Conservation (phyloP, 2,888 invertebrate genomes). For the Apodemia duryi region DNA sequence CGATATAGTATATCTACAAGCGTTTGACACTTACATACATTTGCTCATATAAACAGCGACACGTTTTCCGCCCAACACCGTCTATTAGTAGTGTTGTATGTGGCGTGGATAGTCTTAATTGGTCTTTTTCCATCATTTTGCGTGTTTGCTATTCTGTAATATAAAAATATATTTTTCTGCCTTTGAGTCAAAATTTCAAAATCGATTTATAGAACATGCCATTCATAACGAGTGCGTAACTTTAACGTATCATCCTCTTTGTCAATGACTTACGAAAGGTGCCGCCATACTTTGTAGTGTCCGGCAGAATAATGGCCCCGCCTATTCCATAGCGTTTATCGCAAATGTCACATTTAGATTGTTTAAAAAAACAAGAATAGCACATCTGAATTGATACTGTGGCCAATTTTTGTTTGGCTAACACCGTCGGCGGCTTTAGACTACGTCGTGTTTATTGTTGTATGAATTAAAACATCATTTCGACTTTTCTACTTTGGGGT, state of each 20-base stretch:
- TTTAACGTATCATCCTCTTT: not conserved
- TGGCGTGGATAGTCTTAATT: too few species aligned
- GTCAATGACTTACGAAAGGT: conserved; percentile 3
- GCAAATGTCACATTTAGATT: conserved; percentile 7
- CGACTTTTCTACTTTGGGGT: not conserved
- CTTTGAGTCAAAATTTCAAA: not conserved
- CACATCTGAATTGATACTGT: conserved; percentile 49
- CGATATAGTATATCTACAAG: too few species aligned
- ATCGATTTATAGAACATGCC: not conserved
- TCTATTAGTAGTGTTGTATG: too few species aligned
- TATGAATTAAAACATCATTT: conserved; percentile 17
- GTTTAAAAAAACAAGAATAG: conserved; percentile 3
- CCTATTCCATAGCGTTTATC: not conserved
- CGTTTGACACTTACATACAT: too few species aligned
- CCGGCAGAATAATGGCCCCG: conserved; percentile 21
- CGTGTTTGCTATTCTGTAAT: too few species aligned
- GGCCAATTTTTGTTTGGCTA: conserved; percentile 73
- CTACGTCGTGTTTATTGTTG: conserved; percentile 10
- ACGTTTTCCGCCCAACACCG: too few species aligned
- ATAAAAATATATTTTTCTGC: too few species aligned
- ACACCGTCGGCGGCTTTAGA: conserved; percentile 34
- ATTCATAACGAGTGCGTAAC: not conserved
- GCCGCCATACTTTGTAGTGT: conserved; percentile 6
- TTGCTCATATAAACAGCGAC: too few species aligned
- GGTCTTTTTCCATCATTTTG: too few species aligned